Base-by-base conservation (phyloP, 2,113 vertebrate genomes). In the Phyllopteryx taeniolatus region DNA sequence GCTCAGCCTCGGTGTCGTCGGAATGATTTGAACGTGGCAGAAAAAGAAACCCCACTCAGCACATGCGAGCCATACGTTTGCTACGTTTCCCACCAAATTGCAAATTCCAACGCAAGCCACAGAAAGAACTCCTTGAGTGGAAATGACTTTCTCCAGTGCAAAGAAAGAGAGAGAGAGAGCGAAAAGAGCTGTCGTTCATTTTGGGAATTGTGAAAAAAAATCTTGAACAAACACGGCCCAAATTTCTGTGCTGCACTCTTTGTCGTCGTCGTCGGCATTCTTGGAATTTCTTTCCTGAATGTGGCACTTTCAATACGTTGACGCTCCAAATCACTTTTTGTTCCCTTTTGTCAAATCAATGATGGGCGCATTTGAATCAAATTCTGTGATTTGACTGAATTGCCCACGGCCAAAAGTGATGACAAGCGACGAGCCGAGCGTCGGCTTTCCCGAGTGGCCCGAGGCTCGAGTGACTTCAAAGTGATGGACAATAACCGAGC, bases 181-280 rank as follows among this genome's bases (percentile, higher is more conserved):
- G 54, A 62, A 68, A 39, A 44, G 8, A 27, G 60, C 31, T 72
- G 67, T 57, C 54, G n/a, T 54, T 43, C 47, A 13, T 14, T 14
- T 49, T 14, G 14, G 46, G 47, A 9, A 43, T n/a, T n/a, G n/a
- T n/a, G 3, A 43, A n/a, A n/a, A 5, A 69, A 66, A 68, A 65
- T 31, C n/a, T n/a, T n/a, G n/a, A n/a, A n/a, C n/a, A n/a, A n/a
- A n/a, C n/a, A n/a, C n/a, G 17, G n/a, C 47, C 47, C 44, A 51
- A 47, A 71, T 66, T 72, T 33, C 2, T 57, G 59, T 68, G 39
- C 66, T 74, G 62, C 5, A 49, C 42, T 57, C 70, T 54, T 69
- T 53, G n/a, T n/a, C n/a, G 68, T 67, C 59, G 53, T 60, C 72
- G 69, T 20, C 68, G 73, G 17, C 63, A 66, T 75, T 77, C n/a